These are phyloP conservation scores for Microctonus hyperodae DNA, from an alignment of 2,888 invertebrate genomes.

Conservation along the genomic window DNA sequence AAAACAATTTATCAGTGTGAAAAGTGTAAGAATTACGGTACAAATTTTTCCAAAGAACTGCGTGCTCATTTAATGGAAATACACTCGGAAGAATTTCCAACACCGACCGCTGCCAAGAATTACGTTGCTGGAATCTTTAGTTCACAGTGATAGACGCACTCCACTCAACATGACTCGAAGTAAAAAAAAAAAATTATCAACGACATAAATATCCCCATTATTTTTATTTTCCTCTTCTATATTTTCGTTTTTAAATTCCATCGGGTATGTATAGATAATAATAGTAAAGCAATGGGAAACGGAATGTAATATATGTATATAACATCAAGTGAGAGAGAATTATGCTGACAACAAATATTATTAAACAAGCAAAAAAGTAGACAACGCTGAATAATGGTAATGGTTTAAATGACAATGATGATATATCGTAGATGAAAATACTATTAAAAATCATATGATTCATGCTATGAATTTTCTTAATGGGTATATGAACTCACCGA, in stretches of 20 bases:
- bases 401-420: background rate
- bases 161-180: background rate
- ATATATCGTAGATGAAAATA: constrained; percentile 20
- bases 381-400: constrained; percentile 4
- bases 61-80: constrained; percentile 70
- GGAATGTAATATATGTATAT: background rate
- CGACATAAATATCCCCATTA: constrained; percentile 6
- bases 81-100: constrained; percentile 68
- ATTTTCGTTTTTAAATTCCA: background rate
- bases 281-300: background rate
- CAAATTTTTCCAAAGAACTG: constrained; percentile 74
- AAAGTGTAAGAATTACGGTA: constrained; percentile 68
- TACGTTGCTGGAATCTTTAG: constrained; percentile 54
- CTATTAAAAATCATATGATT: constrained; percentile 20
- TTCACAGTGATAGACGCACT: constrained; percentile 4
- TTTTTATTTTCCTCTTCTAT: background rate
- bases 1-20: constrained; percentile 81
- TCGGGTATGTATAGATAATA: background rate
- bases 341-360: background rate
- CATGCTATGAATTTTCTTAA: constrained; percentile 22
- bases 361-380: background rate
- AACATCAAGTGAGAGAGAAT: background rate
- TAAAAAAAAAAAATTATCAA: background rate
- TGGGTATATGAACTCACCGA: background rate
- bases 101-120: constrained; percentile 65